Base-by-base conservation (phyloP, 2,888 invertebrate genomes). In the Chymomyza procnemis region DNA sequence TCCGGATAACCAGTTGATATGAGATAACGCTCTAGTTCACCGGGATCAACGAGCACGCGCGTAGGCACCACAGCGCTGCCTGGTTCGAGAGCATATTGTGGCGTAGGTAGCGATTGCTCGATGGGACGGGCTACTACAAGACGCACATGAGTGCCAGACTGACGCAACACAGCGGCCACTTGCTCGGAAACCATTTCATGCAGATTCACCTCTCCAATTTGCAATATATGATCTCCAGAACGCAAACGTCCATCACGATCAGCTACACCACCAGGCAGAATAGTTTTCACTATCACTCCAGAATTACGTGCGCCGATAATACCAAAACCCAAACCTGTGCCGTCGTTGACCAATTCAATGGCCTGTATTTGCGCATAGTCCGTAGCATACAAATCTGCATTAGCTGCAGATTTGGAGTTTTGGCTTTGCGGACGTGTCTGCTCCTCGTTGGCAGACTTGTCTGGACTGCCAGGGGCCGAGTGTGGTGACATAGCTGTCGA, bases 201-300 rank as follows among this genome's bases (percentile, higher is more conserved):
- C 64, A 99, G 93, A 90, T 93, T 92, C 85, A 98, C 97, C 89
- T 97, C 96, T 58, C 96, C 96, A 88, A 96, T 96, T 92, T 99
- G 99, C 73, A 99, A 92, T 87, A 99, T 98, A 91, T 99, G 99
- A 92, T 99, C 99, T 5, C 99, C 99, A 88, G 98, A 98, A 88
- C 97, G 97, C 60, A 99, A 93, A 60, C 98, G 94, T n/a, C 97
- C 97, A 92, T 99, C 99, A 80, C 97, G 94, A 91, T 99, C 99
- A 8, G 99, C 99, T 3, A 99, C 98, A 63, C 99, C 99, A 5
- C 98, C 99, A 0, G 98, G 97, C 69, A 99, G 92, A 79, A 99
- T 99, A 16, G 99, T 99, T 91, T 99, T 99, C 14, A 99, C 99
- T 74, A 99, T 99, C n/a, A 99, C 99, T 5, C 99, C 99, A 78